Conservation (phyloP, 1,140 invertebrate genomes). For the Drosophila guanche region DNA sequence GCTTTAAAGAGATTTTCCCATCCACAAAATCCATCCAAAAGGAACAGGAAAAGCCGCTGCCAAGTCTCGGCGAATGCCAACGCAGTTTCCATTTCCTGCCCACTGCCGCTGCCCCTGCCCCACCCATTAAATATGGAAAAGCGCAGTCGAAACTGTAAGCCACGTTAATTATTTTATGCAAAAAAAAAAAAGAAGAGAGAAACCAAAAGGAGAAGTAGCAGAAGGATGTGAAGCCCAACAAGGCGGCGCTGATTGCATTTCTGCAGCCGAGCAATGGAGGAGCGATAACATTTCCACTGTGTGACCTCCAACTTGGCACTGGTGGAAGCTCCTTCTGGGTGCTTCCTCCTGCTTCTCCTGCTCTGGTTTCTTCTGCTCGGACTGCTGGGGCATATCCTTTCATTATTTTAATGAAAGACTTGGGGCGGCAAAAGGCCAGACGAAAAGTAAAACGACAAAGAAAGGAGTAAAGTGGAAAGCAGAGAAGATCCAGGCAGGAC, state of each 20-base stretch:
- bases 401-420: slow-evolving; percentile 74
- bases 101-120: neutral
- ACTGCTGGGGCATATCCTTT: slow-evolving; percentile 57
- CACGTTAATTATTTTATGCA: slow-evolving; percentile 74
- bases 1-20: too few relatives aligned
- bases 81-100: too few relatives aligned
- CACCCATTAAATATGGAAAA: slow-evolving; percentile 73
- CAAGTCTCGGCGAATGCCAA: too few relatives aligned
- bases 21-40: too few relatives aligned
- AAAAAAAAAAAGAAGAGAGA: slow-evolving; percentile 26
- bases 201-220: slow-evolving; percentile 1
- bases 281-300: too few relatives aligned
- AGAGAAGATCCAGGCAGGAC: too few relatives aligned
- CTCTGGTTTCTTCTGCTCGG: neutral
- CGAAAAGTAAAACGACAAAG: slow-evolving; percentile 13
- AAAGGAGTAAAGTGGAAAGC: too few relatives aligned
- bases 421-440: slow-evolving; percentile 13
- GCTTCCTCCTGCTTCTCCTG: too few relatives aligned
- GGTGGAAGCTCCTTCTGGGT: too few relatives aligned
- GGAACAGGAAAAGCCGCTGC: too few relatives aligned
- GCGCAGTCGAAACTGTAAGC: slow-evolving; percentile 55
- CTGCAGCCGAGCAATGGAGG: slow-evolving; percentile 40
- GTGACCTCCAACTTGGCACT: too few relatives aligned
- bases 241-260: slow-evolving; percentile 69
- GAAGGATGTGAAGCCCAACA: slow-evolving; percentile 41